phyloP scores from a whole-genome alignment of 2,797 vertebrate species.

The Mus spretus region DNA sequence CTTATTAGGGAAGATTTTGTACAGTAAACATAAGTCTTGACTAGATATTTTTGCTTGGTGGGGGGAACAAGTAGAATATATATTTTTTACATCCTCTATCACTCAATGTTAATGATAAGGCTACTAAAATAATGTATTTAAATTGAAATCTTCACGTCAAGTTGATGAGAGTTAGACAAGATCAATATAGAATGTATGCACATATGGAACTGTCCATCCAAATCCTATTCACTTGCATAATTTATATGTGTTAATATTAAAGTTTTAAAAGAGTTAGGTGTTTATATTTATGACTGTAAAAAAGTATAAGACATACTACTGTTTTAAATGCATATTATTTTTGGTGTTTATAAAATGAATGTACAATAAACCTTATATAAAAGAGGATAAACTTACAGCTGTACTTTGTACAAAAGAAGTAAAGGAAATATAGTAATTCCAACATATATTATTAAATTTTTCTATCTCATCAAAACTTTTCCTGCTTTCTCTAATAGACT shows the following conservation, averaged over 20 bases:
- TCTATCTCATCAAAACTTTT: neutral
- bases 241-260: neutral
- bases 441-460: conserved; percentile 25
- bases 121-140: conserved; percentile 58
- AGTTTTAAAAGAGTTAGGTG: conserved; percentile 14
- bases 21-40: conserved; percentile 68
- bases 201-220: neutral
- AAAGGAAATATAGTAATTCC: conserved; percentile 38
- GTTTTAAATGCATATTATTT: neutral
- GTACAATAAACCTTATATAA: neutral
- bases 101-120: conserved; percentile 56
- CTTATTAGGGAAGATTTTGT: conserved; percentile 44
- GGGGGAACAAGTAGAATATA: conserved; percentile 54
- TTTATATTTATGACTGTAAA: conserved; percentile 1
- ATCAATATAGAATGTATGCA: neutral
- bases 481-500: neutral
- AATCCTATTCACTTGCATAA: neutral
- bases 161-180: neutral
- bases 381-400: neutral
- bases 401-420: neutral
- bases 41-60: conserved; percentile 54
- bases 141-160: conserved; percentile 48
- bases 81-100: conserved; percentile 61
- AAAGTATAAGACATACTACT: neutral
- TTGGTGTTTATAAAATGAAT: conserved; percentile 19